phyloP scores from a whole-genome alignment of 2,113 vertebrate species.

The Sphaerodactylus townsendi region DNA sequence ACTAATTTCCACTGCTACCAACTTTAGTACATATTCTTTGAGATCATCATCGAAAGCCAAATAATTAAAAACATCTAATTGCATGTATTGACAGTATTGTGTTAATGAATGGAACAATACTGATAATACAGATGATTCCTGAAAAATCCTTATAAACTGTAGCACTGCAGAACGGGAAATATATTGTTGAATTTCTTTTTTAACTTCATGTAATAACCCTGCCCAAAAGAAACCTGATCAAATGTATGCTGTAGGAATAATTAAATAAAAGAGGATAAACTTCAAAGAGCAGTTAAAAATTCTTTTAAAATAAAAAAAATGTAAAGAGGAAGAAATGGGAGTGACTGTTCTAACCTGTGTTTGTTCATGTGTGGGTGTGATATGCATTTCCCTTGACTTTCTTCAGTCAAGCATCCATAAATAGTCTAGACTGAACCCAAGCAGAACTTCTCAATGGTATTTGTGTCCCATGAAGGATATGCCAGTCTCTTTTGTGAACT shows the following conservation, averaged over 20 bases:
- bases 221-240: constrained; percentile 26
- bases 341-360: constrained; percentile 17
- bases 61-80: background rate
- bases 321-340: constrained; percentile 34
- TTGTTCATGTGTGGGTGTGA: background rate
- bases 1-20: no score
- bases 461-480: background rate
- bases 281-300: constrained; percentile 33
- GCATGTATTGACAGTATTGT: background rate
- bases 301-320: constrained; percentile 19
- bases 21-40: background rate
- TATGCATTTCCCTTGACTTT: constrained; percentile 13
- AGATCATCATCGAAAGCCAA: background rate
- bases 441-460: background rate
- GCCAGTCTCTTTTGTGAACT: background rate
- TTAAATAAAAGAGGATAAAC: constrained; percentile 22
- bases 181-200: background rate
- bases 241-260: constrained; percentile 36
- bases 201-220: background rate
- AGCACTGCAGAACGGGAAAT: background rate
- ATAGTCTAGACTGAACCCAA: background rate
- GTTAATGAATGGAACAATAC: background rate
- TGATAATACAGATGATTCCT: background rate
- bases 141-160: background rate
- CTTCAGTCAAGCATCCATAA: constrained; percentile 21